Conservation (phyloP, 2,797 vertebrate species). For the Typhlichthys subterraneus region DNA sequence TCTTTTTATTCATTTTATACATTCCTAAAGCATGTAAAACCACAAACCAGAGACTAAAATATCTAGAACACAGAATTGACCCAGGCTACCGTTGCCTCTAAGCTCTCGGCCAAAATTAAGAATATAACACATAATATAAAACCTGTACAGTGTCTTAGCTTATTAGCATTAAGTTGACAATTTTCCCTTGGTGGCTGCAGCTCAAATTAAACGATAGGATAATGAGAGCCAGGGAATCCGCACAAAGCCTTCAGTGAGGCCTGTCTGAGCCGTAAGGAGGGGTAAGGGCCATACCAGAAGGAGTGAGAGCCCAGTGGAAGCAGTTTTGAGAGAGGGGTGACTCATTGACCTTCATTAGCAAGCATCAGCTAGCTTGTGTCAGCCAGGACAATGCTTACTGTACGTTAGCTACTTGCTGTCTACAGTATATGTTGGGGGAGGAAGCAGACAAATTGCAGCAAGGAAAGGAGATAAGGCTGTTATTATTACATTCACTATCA, state of each 20-base stretch:
- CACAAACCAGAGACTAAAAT: too few relatives aligned
- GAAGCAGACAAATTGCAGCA: conserved; percentile 58
- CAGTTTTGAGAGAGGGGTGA: conserved; percentile 25
- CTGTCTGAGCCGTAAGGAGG: conserved; percentile 24
- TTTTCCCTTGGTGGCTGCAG: conserved; percentile 19
- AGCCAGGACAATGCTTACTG: conserved; percentile 42
- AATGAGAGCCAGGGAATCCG: conserved; percentile 31
- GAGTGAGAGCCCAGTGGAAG: conserved; percentile 41
- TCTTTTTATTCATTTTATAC: conserved; percentile 11
- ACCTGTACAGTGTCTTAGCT: conserved; percentile 34
- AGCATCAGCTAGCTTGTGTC: conserved; percentile 35
- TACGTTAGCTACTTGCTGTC: conserved; percentile 39
- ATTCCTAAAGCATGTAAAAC: background rate
- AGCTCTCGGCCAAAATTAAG: conserved; percentile 11
- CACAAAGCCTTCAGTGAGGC: conserved; percentile 23
- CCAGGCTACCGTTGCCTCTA: background rate
- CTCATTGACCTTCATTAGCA: conserved; percentile 71
- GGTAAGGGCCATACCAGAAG: conserved; percentile 38
- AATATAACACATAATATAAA: conserved; percentile 42
- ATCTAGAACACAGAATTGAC: background rate
- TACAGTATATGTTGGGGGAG: conserved; percentile 10
- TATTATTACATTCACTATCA: conserved; percentile 55
- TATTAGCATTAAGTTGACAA: conserved; percentile 47
- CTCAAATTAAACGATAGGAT: conserved; percentile 41
- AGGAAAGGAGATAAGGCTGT: conserved; percentile 55